Evolutionary conservation across 2,888 invertebrate species (phyloP).

Genomic region (Gerris lacustris): DNA sequence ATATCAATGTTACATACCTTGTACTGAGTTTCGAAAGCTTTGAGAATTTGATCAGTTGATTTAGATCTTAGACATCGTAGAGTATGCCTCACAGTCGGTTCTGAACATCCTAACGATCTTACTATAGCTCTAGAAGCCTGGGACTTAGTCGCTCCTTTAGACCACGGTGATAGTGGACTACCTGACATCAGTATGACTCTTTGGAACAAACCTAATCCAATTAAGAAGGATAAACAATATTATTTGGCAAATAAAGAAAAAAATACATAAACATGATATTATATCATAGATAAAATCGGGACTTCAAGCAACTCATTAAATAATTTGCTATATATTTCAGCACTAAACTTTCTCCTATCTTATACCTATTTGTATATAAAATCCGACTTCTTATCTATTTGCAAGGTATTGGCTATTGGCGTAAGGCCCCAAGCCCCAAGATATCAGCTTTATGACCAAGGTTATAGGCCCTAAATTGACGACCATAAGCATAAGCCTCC

Average conservation of each 20-base stretch:
- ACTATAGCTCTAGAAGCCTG: conserved; percentile 46
- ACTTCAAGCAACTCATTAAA: too few species aligned
- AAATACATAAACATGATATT: neutral
- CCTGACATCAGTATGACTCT: conserved; percentile 58
- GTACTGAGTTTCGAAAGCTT: conserved; percentile 45
- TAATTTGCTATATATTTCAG: too few species aligned
- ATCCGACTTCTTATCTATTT: too few species aligned
- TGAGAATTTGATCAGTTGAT: conserved; percentile 47
- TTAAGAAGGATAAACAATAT: neutral
- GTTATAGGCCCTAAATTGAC: too few species aligned
- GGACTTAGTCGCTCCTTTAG: conserved; percentile 40
- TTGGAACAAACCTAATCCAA: conserved; percentile 47
- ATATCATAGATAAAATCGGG: too few species aligned
- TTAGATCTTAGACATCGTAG: conserved; percentile 51
- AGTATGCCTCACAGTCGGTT: conserved; percentile 22
- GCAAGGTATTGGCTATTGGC: too few species aligned
- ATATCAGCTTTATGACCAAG: too few species aligned
- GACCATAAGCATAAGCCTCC: too few species aligned
- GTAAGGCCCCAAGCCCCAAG: too few species aligned
- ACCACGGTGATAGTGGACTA: conserved; percentile 41
- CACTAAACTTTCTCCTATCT: too few species aligned
- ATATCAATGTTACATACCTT: conserved; percentile 33
- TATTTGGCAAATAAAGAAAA: neutral
- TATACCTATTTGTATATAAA: too few species aligned
- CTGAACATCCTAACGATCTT: conserved; percentile 42